Conservation (phyloP, 2,888 invertebrate species). For the Tinea trinotella region DNA sequence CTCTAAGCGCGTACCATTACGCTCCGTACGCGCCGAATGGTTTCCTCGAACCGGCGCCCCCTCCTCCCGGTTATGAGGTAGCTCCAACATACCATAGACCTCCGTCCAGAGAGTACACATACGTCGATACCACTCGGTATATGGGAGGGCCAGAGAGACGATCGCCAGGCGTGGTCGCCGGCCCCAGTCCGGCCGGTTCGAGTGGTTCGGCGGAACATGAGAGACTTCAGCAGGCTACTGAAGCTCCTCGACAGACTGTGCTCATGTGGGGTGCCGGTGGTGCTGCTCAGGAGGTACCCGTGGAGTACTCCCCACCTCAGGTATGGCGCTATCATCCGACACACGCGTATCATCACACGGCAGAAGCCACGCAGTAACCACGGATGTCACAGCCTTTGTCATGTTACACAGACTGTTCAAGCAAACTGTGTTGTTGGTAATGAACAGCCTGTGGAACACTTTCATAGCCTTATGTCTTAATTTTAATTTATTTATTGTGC, state of each 20-base stretch:
- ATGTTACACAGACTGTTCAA: not conserved
- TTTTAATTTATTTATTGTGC: constrained; percentile 11
- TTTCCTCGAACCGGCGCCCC: constrained; percentile 83
- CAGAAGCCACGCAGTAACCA: constrained; percentile 62
- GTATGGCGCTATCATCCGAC: constrained; percentile 68
- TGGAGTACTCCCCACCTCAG: constrained; percentile 65
- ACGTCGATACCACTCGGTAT: constrained; percentile 72
- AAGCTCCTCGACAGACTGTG: constrained; percentile 88
- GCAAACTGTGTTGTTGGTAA: not conserved
- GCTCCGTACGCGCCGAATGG: constrained; percentile 85
- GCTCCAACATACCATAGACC: constrained; percentile 78
- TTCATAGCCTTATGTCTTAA: not conserved
- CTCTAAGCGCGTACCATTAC: constrained; percentile 85
- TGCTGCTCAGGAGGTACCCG: constrained; percentile 55
- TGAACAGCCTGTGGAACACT: not conserved
- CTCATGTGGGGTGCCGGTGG: constrained; percentile 89
- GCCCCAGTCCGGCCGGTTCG: constrained; percentile 59
- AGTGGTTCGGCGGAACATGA: constrained; percentile 59
- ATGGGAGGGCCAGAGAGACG: constrained; percentile 76
- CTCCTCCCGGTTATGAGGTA: constrained; percentile 70
- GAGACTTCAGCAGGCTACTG: constrained; percentile 58
- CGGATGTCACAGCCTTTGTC: not conserved
- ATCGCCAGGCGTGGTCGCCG: constrained; percentile 73
- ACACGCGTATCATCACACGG: constrained; percentile 60
- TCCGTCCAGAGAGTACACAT: constrained; percentile 70